phyloP scores from a whole-genome alignment of 2,797 vertebrate species.

The Syngnathus rostellatus region DNA sequence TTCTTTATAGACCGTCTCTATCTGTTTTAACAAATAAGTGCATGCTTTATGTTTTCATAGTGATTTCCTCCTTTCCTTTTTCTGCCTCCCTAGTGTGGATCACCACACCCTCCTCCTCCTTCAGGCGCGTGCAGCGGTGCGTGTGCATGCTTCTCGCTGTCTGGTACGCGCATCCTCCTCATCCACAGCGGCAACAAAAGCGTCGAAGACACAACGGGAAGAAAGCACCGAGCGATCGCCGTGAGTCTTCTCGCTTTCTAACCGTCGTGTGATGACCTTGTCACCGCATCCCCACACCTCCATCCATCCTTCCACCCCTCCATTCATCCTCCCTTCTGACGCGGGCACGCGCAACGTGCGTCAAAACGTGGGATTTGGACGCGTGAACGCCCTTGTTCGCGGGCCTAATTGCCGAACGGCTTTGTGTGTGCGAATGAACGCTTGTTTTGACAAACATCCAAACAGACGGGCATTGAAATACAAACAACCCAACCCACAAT shows the following conservation, averaged over 20 bases:
- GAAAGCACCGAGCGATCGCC: slow-evolving; percentile 2
- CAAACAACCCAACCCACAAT: slow-evolving; percentile 24
- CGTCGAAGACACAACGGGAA: slow-evolving; percentile 32
- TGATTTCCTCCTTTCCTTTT: neutral
- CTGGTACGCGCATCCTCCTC: slow-evolving; percentile 74
- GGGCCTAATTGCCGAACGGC: slow-evolving; percentile 40
- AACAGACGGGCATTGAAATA: neutral
- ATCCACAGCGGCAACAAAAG: slow-evolving; percentile 75
- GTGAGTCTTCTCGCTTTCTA: slow-evolving; percentile 1
- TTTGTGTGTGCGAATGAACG: slow-evolving; percentile 25
- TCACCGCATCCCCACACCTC: slow-evolving; percentile 42
- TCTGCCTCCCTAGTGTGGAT: slow-evolving; percentile 20
- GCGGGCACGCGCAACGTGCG: slow-evolving; percentile 33
- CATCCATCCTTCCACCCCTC: slow-evolving; percentile 20
- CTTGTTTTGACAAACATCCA: neutral
- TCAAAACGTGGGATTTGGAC: slow-evolving; percentile 13
- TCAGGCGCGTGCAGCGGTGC: slow-evolving; percentile 69
- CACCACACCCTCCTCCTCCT: slow-evolving; percentile 56
- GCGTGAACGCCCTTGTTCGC: slow-evolving; percentile 35
- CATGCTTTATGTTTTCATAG: neutral
- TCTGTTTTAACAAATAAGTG: too few relatives aligned
- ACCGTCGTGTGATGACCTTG: slow-evolving; percentile 58
- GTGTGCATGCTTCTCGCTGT: slow-evolving; percentile 58
- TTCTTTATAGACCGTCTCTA: too few relatives aligned
- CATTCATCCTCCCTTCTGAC: slow-evolving; percentile 8